phyloP scores from a whole-genome alignment of 1,140 invertebrate genomes.

The Aplysia californica region DNA sequence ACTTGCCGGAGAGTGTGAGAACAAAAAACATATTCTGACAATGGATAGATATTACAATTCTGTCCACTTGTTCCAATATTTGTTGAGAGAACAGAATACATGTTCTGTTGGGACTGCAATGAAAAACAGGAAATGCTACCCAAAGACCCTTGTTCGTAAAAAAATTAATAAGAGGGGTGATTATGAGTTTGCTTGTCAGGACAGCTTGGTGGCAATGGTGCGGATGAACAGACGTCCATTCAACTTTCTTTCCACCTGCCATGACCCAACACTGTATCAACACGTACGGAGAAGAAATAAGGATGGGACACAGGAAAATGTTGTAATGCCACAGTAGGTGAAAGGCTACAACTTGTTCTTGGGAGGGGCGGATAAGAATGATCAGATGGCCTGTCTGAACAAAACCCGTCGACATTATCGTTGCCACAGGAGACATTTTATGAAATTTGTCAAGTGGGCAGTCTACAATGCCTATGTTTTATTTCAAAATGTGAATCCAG shows the following conservation, averaged over 20 bases:
- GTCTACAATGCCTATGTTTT: neutral
- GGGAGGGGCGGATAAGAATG: conserved; percentile 6
- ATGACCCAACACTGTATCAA: neutral
- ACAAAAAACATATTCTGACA: conserved; percentile 57
- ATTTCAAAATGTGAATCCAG: neutral
- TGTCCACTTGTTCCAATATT: conserved; percentile 49
- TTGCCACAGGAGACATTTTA: neutral
- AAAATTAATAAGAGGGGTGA: neutral
- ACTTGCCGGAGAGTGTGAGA: neutral
- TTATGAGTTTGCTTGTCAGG: neutral
- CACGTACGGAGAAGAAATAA: neutral
- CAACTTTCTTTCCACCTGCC: neutral
- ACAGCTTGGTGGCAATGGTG: neutral
- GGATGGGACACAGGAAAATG: neutral
- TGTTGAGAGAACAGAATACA: conserved; percentile 53
- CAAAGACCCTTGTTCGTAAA: neutral
- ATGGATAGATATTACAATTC: conserved; percentile 68
- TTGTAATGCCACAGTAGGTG: neutral
- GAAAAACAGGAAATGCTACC: conserved; percentile 25
- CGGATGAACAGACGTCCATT: neutral
- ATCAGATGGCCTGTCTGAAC: neutral
- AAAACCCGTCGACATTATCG: neutral
- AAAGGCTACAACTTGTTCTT: conserved; percentile 1
- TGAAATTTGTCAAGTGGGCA: neutral
- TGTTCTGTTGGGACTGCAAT: conserved; percentile 26